Evolutionary conservation across 2,888 invertebrate genomes (phyloP), one percentile per base, ranked within the genome.

Genomic region (Dryomyza anilis): DNA sequence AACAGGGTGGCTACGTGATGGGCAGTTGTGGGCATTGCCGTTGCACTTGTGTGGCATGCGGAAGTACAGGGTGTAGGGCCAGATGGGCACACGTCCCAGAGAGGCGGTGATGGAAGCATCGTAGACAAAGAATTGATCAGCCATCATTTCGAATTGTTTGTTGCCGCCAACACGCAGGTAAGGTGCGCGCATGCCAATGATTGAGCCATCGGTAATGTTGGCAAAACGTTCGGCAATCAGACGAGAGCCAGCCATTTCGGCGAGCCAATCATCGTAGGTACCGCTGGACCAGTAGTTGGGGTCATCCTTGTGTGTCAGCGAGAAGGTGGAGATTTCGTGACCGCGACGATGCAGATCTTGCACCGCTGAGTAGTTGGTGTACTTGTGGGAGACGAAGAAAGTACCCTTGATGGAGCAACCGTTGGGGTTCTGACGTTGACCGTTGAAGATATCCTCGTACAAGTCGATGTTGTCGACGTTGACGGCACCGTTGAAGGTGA

Each of bases 31-130:
- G 16, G 94, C 94, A 81, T 96, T 96, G 69, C 95, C 95, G 82
- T 94, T 94, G 82, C 96, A 96, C 82, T 93, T 95, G 85, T 96
- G 96, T 1, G 96, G 95, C 93, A 96, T 95, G 69, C 95, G 89
- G 90, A 95, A 96, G 86, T 97, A 96, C 25, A 98, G 85, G 2
- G 97, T 97, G 86, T 97, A 98, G 0, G 98, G 98, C 97, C 97
- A 98, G 81, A 95, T 93, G 59, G 96, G 96, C 27, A 95, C 94
- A 56, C 94, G 91, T 36, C 91, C 88, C 63, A 95, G 86, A 0
- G 95, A 93, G 27, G 95, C 95, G 1, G 95, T 95, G 78, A 97
- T 95, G 12, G 96, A 95, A 25, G 96, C 94, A 81, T 97, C 97
- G 81, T 96, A 97, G 7, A 93, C 91, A 83, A 96, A 96, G 85